Evolutionary conservation across 2,797 vertebrate genomes (phyloP).

Genomic region (Notolabrus celidotus): DNA sequence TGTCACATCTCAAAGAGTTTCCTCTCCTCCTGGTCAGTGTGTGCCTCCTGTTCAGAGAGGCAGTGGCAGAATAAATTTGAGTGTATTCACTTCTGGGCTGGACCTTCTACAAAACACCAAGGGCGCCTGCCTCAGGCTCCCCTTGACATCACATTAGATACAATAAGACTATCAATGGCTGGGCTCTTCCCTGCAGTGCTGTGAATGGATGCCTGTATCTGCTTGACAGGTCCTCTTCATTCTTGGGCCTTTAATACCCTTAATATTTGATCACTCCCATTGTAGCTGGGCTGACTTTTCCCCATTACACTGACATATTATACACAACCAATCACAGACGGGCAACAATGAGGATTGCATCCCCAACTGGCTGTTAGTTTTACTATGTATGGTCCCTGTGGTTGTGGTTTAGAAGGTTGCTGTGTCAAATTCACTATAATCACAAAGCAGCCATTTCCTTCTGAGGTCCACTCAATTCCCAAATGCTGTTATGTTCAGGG

Average conservation of each 20-base stretch:
- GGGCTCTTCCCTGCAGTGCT: conserved; percentile 24
- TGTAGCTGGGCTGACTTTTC: conserved; percentile 62
- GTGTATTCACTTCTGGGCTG: conserved; percentile 42
- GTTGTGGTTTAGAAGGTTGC: neutral
- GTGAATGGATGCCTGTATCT: conserved; percentile 55
- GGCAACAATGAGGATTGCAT: conserved; percentile 27
- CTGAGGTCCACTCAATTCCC: too few species aligned
- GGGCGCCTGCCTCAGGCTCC: conserved; percentile 41
- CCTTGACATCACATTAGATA: conserved; percentile 58
- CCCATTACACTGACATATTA: conserved; percentile 53
- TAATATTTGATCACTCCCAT: conserved; percentile 52
- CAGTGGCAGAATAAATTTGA: conserved; percentile 31
- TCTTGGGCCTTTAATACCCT: conserved; percentile 53
- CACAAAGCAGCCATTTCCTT: too few species aligned
- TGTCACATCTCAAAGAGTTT: conserved; percentile 57
- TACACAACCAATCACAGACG: conserved; percentile 40
- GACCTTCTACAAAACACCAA: conserved; percentile 50
- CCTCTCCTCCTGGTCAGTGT: conserved; percentile 36
- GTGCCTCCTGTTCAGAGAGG: conserved; percentile 29
- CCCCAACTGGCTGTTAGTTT: conserved; percentile 23
- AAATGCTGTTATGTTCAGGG: neutral
- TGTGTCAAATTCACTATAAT: conserved; percentile 1
- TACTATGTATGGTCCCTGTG: conserved; percentile 9
- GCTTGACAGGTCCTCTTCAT: conserved; percentile 62
- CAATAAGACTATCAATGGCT: conserved; percentile 52